phyloP scores from a whole-genome alignment of 2,888 invertebrate species.

The Xylota sylvarum region DNA sequence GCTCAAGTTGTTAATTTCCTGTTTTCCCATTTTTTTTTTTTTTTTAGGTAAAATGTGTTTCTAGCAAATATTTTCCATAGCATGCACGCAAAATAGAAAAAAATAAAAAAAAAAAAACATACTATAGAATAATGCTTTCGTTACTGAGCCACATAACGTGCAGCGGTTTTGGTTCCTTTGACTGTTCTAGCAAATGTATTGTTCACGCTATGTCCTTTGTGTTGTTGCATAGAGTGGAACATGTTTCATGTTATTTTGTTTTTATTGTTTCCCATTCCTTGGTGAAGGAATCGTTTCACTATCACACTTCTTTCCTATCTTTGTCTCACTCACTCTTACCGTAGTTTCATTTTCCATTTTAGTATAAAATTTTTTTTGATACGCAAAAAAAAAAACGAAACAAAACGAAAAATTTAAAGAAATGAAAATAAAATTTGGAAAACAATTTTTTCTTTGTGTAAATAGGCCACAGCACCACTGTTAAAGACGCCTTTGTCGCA shows the following conservation, averaged over 20 bases:
- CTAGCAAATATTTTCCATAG: slow-evolving; percentile 54
- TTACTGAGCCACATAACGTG: slow-evolving; percentile 56
- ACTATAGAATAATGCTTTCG: slow-evolving; percentile 35
- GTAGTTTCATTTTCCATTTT: slow-evolving; percentile 71
- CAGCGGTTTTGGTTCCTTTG: slow-evolving; percentile 72
- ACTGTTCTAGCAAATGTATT: slow-evolving; percentile 59
- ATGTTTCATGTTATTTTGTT: slow-evolving; percentile 43
- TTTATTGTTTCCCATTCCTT: slow-evolving; percentile 40
- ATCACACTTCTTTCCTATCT: slow-evolving; percentile 45
- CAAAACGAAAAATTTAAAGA: slow-evolving; percentile 34
- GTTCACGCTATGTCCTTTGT: slow-evolving; percentile 67
- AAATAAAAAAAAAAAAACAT: slow-evolving; percentile 33
- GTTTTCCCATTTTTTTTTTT: slow-evolving; percentile 56
- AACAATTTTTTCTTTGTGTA: slow-evolving; percentile 59
- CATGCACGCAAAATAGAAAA: slow-evolving; percentile 57
- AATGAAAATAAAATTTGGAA: slow-evolving; percentile 48
- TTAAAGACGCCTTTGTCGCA: slow-evolving; percentile 92
- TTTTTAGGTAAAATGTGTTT: slow-evolving; percentile 47
- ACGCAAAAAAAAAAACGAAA: slow-evolving; percentile 38
- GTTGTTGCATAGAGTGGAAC: slow-evolving; percentile 58
- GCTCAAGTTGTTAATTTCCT: slow-evolving; percentile 75
- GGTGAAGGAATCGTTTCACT: slow-evolving; percentile 43
- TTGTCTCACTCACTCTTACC: slow-evolving; percentile 31
- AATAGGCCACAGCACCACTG: slow-evolving; percentile 90
- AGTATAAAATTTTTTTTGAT: slow-evolving; percentile 57